A percentile compares a stretch with the other conserved stretches of the same genome.
Evolutionary conservation across 2,888 invertebrate species (phyloP).

Genomic region (Ceriagrion tenellum): DNA sequence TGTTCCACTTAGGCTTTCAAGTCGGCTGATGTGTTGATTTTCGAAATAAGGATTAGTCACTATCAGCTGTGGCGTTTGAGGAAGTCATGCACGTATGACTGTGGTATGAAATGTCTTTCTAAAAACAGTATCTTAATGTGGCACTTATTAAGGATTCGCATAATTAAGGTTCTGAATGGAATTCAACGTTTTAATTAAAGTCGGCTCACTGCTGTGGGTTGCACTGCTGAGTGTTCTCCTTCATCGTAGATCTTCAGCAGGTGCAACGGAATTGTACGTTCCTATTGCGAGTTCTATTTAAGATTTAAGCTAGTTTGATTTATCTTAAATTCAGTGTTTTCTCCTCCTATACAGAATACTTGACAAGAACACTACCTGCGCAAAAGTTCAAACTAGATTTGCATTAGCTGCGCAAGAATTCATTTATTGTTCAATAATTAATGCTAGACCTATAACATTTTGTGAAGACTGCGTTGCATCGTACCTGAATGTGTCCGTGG

Average conservation of each 20-base stretch:
- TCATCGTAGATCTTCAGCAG: neutral
- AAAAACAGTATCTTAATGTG: neutral
- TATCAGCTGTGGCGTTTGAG: too few relatives aligned
- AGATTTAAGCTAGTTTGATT: neutral
- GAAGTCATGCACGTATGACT: neutral
- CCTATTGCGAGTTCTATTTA: neutral
- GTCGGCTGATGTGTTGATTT: too few relatives aligned
- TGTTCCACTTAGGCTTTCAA: too few relatives aligned
- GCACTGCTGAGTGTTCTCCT: neutral
- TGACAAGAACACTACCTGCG: conserved; percentile 46
- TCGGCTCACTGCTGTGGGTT: neutral
- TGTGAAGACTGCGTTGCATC: conserved; percentile 82
- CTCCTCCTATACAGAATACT: neutral
- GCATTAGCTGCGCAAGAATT: conserved; percentile 81
- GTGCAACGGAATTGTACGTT: neutral
- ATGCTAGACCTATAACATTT: conserved; percentile 82
- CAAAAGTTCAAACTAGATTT: conserved; percentile 76
- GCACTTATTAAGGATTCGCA: neutral
- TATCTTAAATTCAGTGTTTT: neutral
- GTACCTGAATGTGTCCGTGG: conserved; percentile 79
- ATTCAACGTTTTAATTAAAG: neutral
- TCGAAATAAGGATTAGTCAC: too few relatives aligned
- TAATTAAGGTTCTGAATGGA: neutral
- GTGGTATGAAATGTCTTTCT: neutral
- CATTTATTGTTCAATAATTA: conserved; percentile 81